Base-by-base conservation (phyloP, 1,140 invertebrate genomes). In the Neocloeon triangulifer region DNA sequence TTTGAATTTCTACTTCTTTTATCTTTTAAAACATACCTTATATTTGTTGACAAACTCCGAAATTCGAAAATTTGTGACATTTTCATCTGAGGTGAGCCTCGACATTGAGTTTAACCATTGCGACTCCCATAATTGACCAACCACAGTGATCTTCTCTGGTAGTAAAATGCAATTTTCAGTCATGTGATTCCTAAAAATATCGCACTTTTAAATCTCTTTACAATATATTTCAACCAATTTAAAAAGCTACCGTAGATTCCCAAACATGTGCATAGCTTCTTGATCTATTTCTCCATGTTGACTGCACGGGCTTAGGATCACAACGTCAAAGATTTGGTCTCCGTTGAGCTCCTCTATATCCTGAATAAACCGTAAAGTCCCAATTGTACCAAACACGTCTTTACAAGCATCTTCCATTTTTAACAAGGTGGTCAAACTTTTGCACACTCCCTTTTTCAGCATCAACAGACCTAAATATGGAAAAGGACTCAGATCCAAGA, bases 381-480 rank as follows among this genome's bases (percentile, higher is more conserved):
- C n/a, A n/a, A n/a, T n/a, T n/a, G n/a, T n/a, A n/a, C n/a, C n/a
- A n/a, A n/a, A n/a, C n/a, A n/a, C n/a, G n/a, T n/a, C n/a, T n/a
- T n/a, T n/a, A n/a, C n/a, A n/a, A n/a, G n/a, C n/a, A n/a, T n/a
- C n/a, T n/a, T n/a, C n/a, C n/a, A n/a, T n/a, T n/a, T n/a, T n/a
- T n/a, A n/a, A n/a, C n/a, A n/a, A n/a, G n/a, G n/a, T n/a, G n/a
- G n/a, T n/a, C n/a, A n/a, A n/a, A n/a, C n/a, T n/a, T n/a, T n/a
- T n/a, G n/a, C n/a, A n/a, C n/a, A 48, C 50, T 31, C 48, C 41
- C 34, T 51, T 55, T 25, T 42, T 43, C 6, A 59, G 34, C 47
- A 62, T 48, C 6, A 53, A 36, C n/a, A 61, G 41, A 1, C 59
- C 59, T 44, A 59, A 50, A 4, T 59, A 16, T 2, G 59, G 58